phyloP scores from a whole-genome alignment of 2,797 vertebrate genomes.

The Phoebastria nigripes region DNA sequence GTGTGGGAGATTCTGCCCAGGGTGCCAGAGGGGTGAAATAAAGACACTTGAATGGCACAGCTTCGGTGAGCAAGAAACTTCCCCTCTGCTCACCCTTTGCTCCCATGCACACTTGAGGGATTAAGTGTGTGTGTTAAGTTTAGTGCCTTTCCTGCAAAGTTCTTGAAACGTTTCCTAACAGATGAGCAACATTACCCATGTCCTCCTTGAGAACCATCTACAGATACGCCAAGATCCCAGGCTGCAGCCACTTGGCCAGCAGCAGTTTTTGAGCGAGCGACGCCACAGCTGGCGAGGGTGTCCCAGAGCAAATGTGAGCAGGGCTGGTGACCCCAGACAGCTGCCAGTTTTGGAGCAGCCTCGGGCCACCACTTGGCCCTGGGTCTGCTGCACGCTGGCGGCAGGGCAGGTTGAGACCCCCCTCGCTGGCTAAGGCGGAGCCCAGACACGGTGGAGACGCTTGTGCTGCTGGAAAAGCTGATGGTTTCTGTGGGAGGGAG shows the following conservation, averaged over 20 bases:
- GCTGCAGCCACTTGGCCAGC: neutral
- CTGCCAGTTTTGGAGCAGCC: neutral
- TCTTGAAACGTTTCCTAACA: neutral
- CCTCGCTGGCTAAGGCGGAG: neutral
- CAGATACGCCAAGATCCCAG: neutral
- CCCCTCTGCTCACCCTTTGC: neutral
- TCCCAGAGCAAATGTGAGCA: neutral
- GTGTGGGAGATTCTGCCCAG: neutral
- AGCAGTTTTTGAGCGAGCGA: neutral
- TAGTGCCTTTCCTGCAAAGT: neutral
- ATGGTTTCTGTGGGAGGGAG: conserved; percentile 30
- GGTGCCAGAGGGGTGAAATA: neutral
- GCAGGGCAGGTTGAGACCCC: neutral
- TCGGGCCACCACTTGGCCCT: fast-evolving
- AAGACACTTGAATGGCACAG: neutral
- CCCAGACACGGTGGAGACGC: neutral
- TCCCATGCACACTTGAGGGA: neutral
- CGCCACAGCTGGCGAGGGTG: neutral
- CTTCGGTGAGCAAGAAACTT: neutral
- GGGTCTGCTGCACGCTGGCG: neutral
- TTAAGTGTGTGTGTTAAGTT: neutral
- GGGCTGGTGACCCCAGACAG: neutral
- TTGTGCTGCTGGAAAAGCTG: conserved; percentile 38
- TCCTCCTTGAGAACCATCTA: neutral
- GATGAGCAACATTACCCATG: neutral